phyloP scores from a whole-genome alignment of 92 coral and sea anemone species.

The Zoanthus sociatus region DNA sequence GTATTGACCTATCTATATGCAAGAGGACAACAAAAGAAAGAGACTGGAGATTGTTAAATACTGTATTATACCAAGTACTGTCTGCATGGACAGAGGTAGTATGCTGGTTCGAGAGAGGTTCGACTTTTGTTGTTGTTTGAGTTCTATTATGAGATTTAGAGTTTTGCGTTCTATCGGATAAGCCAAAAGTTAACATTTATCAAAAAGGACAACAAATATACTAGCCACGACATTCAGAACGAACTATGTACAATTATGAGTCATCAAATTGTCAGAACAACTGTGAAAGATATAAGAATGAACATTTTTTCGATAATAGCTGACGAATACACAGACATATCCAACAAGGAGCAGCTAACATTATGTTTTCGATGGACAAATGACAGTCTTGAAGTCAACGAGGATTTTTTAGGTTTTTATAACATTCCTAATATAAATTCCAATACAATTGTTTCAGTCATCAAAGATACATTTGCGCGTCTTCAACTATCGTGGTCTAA shows the following conservation, averaged over 20 bases:
- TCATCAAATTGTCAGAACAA: conserved; percentile 41
- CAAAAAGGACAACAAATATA: conserved; percentile 18
- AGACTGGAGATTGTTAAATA: too few species aligned
- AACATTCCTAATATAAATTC: conserved; percentile 52
- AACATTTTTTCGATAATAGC: conserved; percentile 61
- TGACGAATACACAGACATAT: conserved; percentile 71
- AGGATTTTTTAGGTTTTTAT: conserved; percentile 31
- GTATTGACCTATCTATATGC: too few species aligned
- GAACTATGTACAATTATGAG: conserved; percentile 63
- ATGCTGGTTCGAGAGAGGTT: too few species aligned
- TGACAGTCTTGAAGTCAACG: conserved; percentile 10
- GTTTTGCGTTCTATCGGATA: too few species aligned
- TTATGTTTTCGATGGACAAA: conserved; percentile 68
- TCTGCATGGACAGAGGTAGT: too few species aligned
- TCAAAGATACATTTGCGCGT: conserved; percentile 24
- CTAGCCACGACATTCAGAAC: conserved; percentile 66
- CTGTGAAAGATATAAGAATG: conserved; percentile 20
- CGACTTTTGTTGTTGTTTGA: too few species aligned
- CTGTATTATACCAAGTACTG: too few species aligned
- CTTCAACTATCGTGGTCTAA: conserved; percentile 32
- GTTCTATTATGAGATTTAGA: too few species aligned
- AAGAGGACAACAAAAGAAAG: too few species aligned
- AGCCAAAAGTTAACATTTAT: too few species aligned
- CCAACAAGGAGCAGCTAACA: conserved; percentile 69
- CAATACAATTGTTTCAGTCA: conserved; percentile 49